Evolutionary conservation across 2,797 vertebrate genomes (phyloP), one percentile per base, ranked within the genome.

Genomic region (Hephaestus fuliginosus): DNA sequence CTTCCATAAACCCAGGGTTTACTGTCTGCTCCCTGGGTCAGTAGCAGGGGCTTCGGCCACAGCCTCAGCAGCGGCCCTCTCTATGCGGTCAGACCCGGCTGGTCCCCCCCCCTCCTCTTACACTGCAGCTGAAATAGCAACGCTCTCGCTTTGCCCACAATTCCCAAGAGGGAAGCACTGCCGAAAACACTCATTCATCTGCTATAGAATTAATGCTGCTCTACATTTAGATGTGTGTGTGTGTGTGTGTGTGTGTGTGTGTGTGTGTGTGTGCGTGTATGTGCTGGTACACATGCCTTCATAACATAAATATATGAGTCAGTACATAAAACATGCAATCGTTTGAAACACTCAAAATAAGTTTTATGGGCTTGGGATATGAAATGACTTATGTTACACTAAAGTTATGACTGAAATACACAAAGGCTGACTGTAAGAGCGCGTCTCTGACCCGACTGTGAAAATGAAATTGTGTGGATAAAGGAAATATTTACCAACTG

Each of bases 141-240:
- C 48, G 20, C 62, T 84, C 74, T 78, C 33, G 49, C 76, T 84
- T 81, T 80, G 74, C 90, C 88, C 80, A 73, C 80, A 78, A 43
- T 43, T 91, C 91, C 88, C 89, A 72, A n/a, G 83, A 86, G 92
- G 77, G 73, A 83, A 64, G 74, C 82, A 76, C 91, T 89, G 87
- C 92, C 69, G 52, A 95, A 94, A 94, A 95, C 90, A 87, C 76
- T 94, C 92, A 95, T 96, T 96, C 95, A 96, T 94, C 85, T 92
- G 91, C 91, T 69, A 51, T 71, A 80, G 76, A 88, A 81, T 90
- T 90, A 95, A 93, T 85, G 88, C 78, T 88, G 84, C 71, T 78
- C 83, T 85, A 89, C 92, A 85, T 92, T 91, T 92, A 84, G 79
- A 64, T 88, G 71, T 55, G 14, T 64, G 44, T 64, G 66, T 75